Evolutionary conservation across 2,797 vertebrate species (phyloP).

Genomic region (Australoheros facetus): DNA sequence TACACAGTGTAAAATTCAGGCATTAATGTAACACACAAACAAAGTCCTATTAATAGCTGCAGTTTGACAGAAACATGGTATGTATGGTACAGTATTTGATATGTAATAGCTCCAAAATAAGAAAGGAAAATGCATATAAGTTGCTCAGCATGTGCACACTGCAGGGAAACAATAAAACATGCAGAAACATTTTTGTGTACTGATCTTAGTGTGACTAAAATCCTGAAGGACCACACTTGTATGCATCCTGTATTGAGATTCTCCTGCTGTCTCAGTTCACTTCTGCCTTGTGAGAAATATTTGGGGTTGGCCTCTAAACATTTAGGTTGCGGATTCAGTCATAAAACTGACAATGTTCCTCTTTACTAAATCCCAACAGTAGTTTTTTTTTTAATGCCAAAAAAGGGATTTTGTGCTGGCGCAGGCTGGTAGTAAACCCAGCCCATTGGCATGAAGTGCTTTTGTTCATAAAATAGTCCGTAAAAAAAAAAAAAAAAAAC

Average conservation of each 20-base stretch:
- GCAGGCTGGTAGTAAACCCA: neutral
- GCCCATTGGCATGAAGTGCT: neutral
- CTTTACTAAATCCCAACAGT: neutral
- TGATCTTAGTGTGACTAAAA: neutral
- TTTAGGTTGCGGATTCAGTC: neutral
- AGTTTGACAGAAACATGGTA: neutral
- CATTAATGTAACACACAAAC: neutral
- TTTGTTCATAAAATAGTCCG: neutral
- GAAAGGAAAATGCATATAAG: neutral
- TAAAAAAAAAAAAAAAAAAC: too few relatives aligned
- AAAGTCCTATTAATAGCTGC: neutral
- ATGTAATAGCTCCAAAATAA: neutral
- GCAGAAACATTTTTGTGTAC: neutral
- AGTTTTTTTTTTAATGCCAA: neutral
- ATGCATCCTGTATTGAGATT: neutral
- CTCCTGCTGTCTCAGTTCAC: neutral
- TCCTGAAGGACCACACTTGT: too few relatives aligned
- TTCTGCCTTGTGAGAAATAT: neutral
- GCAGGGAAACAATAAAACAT: neutral
- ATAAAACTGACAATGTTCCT: neutral
- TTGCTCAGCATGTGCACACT: neutral
- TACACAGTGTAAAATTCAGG: too few relatives aligned
- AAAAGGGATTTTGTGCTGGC: neutral
- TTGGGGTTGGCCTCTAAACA: neutral
- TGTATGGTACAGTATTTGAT: rapidly evolving